Evolutionary conservation across 2,888 invertebrate genomes (phyloP).

Genomic region (Lydus trimaculatus): DNA sequence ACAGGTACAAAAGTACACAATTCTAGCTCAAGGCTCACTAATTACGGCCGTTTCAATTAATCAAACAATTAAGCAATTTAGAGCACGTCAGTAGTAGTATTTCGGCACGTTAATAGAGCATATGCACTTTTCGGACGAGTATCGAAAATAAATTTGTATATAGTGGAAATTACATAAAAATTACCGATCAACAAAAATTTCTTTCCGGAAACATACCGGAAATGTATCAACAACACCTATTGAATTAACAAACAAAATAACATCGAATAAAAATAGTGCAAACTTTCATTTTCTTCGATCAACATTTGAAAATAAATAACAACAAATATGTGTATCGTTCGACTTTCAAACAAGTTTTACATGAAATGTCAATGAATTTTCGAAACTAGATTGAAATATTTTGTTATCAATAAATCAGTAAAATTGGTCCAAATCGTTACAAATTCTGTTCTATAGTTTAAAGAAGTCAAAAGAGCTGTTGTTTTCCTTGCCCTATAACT

Average conservation of each 20-base stretch:
- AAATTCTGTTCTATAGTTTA: not conserved
- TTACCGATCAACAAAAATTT: not conserved
- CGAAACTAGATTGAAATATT: not conserved
- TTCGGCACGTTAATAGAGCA: too few relatives aligned
- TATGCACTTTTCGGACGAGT: too few relatives aligned
- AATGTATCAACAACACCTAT: not conserved
- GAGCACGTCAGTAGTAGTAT: too few relatives aligned
- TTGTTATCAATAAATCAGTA: not conserved
- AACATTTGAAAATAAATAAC: not conserved
- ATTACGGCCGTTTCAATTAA: too few relatives aligned
- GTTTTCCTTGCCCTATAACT: not conserved
- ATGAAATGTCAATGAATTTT: not conserved
- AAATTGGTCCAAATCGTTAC: not conserved
- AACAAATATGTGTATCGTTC: not conserved
- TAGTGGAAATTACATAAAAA: not conserved
- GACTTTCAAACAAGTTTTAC: not conserved
- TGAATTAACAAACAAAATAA: not conserved
- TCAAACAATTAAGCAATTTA: too few relatives aligned
- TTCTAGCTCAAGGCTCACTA: not conserved
- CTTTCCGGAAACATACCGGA: not conserved
- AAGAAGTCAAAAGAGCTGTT: not conserved
- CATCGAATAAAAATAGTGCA: not conserved
- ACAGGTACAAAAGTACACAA: not conserved
- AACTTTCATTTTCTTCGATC: conserved; percentile 1
- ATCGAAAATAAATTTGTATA: too few relatives aligned